Percentiles rank a stretch among this genome's conserved stretches.
Evolutionary conservation across 2,888 invertebrate genomes (phyloP).

Genomic region (Hydropsyche betteni): DNA sequence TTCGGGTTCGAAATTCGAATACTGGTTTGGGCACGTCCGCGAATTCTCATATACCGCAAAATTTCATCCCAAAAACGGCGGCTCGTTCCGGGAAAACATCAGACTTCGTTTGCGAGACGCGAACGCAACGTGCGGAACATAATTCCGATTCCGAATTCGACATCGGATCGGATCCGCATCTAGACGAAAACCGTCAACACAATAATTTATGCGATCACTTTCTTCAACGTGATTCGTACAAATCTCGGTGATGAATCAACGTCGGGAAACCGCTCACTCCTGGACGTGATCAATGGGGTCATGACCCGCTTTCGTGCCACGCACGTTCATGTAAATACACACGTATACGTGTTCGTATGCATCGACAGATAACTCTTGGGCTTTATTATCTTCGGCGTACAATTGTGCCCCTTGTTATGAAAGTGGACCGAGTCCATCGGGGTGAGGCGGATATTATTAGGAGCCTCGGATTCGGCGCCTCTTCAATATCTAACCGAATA

Average conservation of each 20-base stretch:
- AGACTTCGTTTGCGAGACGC: not conserved
- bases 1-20: constrained; percentile 37
- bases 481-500: too few relatives aligned
- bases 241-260: constrained; percentile 35
- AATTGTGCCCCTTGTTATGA: too few relatives aligned
- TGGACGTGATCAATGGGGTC: constrained; percentile 42
- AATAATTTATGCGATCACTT: constrained; percentile 32
- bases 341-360: not conserved
- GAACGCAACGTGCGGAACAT: too few relatives aligned
- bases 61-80: not conserved
- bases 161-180: too few relatives aligned
- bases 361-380: not conserved
- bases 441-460: too few relatives aligned
- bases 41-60: not conserved
- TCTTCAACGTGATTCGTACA: constrained; percentile 36
- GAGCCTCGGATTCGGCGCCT: too few relatives aligned
- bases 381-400: too few relatives aligned
- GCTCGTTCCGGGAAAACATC: too few relatives aligned
- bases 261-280: constrained; percentile 37
- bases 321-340: not conserved
- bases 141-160: too few relatives aligned
- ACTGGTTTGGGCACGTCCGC: constrained; percentile 31
- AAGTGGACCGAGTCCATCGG: too few relatives aligned
- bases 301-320: constrained; percentile 28
- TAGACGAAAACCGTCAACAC: not conserved